phyloP scores from a whole-genome alignment of 2,113 vertebrate genomes.

The Mastomys coucha region DNA sequence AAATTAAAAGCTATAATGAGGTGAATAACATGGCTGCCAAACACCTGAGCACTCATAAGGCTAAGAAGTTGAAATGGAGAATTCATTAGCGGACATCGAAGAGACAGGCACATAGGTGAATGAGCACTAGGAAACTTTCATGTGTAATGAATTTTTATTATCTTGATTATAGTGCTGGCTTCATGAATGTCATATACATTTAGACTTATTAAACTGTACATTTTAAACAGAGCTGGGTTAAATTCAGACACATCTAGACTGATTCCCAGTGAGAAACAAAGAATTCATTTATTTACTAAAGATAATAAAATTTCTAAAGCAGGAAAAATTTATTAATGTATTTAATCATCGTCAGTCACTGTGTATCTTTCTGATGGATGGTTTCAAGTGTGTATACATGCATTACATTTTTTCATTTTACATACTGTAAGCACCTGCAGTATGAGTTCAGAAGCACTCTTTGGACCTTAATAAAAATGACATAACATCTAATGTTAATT shows the following conservation, averaged over 20 bases:
- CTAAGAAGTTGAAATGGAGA: not conserved
- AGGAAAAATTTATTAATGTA: not conserved
- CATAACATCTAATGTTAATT: not conserved
- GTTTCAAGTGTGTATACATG: not conserved
- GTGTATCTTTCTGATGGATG: not conserved
- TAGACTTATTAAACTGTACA: not conserved
- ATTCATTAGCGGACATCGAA: not conserved
- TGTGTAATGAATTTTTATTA: not conserved
- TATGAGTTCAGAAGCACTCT: not conserved
- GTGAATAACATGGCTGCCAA: not conserved
- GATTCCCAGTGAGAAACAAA: not conserved
- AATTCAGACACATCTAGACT: not conserved
- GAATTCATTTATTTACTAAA: not conserved
- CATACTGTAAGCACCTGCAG: not conserved
- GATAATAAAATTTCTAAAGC: not conserved
- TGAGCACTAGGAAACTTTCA: not conserved
- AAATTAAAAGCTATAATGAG: not conserved
- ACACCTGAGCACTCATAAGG: not conserved
- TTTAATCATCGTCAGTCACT: not conserved
- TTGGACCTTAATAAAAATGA: not conserved
- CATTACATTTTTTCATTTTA: not conserved
- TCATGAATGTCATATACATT: not conserved
- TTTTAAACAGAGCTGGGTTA: not conserved
- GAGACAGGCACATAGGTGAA: not conserved
- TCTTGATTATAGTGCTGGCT: not conserved